Percentiles rank a stretch among this genome's conserved stretches.
phyloP scores from a whole-genome alignment of 37 sponge, comb jelly and placozoan species.

The Dysidea cf. avara region DNA sequence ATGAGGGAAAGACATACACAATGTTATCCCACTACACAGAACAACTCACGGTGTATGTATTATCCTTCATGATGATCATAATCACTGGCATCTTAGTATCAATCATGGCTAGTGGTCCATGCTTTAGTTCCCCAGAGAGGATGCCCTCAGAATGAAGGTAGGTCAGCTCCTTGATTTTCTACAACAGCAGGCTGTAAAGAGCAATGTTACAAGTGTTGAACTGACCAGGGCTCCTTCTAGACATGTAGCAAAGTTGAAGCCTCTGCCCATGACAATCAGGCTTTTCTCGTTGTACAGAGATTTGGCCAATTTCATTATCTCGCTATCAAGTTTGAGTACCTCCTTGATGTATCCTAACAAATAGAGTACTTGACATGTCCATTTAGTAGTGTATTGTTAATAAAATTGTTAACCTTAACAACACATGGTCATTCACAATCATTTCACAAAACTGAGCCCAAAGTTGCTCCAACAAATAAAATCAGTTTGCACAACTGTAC shows the following conservation, averaged over 20 bases:
- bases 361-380: too few species aligned
- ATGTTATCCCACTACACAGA: not conserved
- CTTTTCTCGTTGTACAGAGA: slow-evolving; percentile 90
- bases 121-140: slow-evolving; percentile 96
- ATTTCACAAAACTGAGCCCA: too few species aligned
- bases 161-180: slow-evolving; percentile 93
- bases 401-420: too few species aligned
- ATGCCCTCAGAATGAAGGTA: slow-evolving; percentile 98
- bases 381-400: too few species aligned
- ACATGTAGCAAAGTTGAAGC: slow-evolving; percentile 98
- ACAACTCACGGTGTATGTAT: slow-evolving; percentile 71
- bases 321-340: slow-evolving; percentile 67
- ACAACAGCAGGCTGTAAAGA: not conserved
- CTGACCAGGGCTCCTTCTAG: slow-evolving; percentile 96
- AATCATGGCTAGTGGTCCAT: slow-evolving; percentile 98
- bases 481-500: too few species aligned
- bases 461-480: too few species aligned
- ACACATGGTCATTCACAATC: too few species aligned
- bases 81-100: slow-evolving; percentile 97
- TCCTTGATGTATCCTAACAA: slow-evolving; percentile 75
- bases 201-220: not conserved
- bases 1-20: not conserved
- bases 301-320: slow-evolving; percentile 75
- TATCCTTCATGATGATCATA: slow-evolving; percentile 89
- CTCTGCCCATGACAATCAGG: slow-evolving; percentile 95